Evolutionary conservation across 2,113 vertebrate species (phyloP).

Genomic region (Clarias batrachus): DNA sequence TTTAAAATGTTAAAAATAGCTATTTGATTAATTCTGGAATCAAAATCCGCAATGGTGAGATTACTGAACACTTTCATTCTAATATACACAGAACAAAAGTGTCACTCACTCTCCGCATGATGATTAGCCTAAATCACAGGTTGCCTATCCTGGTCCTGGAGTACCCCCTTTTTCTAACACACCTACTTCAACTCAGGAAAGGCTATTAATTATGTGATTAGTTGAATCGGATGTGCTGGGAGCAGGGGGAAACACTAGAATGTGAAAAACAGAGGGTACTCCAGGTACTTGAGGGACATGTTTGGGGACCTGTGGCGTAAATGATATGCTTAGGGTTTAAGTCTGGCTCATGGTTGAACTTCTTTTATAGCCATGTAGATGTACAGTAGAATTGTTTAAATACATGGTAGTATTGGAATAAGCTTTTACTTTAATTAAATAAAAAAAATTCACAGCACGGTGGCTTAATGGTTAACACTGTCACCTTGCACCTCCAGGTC

Average conservation of each 20-base stretch:
- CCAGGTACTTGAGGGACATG: neutral
- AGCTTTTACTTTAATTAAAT: neutral
- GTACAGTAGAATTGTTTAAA: neutral
- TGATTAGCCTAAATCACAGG: neutral
- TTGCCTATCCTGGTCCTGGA: neutral
- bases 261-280: neutral
- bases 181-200: neutral
- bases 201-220: neutral
- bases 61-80: neutral
- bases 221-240: constrained; percentile 4
- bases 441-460: too few relatives aligned
- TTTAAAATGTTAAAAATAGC: neutral
- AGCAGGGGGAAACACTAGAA: neutral
- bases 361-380: neutral
- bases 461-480: too few relatives aligned
- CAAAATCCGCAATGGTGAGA: neutral
- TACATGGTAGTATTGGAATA: neutral
- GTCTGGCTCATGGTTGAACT: neutral
- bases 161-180: neutral
- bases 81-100: neutral
- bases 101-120: neutral
- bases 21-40: neutral
- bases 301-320: neutral
- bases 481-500: too few relatives aligned
- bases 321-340: neutral